These are phyloP conservation scores for Melipona quadrifasciata DNA, from an alignment of 1,140 invertebrate genomes.

Conservation along the genomic window DNA sequence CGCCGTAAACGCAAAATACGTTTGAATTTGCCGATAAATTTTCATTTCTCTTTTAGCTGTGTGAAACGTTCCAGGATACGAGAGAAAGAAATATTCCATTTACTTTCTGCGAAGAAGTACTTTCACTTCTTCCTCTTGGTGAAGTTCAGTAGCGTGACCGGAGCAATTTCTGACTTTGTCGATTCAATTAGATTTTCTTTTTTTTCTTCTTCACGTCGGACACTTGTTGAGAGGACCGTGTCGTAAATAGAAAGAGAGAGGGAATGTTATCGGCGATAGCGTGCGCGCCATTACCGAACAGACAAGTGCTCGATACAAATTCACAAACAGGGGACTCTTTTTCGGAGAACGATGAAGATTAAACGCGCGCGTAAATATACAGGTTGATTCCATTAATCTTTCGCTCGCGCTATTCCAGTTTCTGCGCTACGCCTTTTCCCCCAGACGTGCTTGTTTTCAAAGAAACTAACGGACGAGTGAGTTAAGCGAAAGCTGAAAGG, in stretches of 20 bases:
- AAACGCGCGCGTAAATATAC: conserved; percentile 17
- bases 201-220: neutral
- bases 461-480: conserved; percentile 43
- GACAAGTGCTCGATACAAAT: neutral
- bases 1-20: neutral
- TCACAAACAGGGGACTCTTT: conserved; percentile 12
- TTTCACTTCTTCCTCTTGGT: neutral
- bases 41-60: neutral
- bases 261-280: neutral
- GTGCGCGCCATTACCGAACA: neutral
- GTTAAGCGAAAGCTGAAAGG: conserved; percentile 47
- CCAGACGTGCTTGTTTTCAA: conserved; percentile 49
- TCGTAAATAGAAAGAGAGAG: neutral
- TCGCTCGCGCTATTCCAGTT: conserved; percentile 34
- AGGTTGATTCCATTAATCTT: conserved; percentile 51
- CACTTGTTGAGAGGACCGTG: conserved; percentile 19
- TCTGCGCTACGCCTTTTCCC: conserved; percentile 12
- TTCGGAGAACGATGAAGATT: conserved; percentile 24
- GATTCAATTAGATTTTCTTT: conserved; percentile 13
- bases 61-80: too few species aligned
- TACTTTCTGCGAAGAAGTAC: neutral
- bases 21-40: neutral
- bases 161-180: neutral
- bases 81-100: neutral
- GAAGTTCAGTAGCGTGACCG: conserved; percentile 18